Evolutionary conservation across 2,888 invertebrate genomes (phyloP).

Genomic region (Drosophila sordidula): DNA sequence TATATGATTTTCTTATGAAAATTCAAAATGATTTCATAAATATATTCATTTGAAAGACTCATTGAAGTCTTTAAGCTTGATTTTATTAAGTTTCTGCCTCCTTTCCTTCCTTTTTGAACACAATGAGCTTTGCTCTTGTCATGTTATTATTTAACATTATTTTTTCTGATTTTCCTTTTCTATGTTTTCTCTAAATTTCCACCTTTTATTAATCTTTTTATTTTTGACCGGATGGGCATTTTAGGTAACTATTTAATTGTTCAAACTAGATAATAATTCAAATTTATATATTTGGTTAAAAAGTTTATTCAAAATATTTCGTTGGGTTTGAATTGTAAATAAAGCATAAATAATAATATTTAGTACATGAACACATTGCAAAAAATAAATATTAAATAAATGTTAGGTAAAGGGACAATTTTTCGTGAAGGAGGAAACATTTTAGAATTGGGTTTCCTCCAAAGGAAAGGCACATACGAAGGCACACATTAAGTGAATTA

Average conservation of each 20-base stretch:
- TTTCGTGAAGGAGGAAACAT: background rate
- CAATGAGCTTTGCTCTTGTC: no score
- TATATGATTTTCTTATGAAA: no score
- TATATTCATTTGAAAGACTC: no score
- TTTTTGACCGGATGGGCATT: no score
- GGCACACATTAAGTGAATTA: slow-evolving; percentile 11
- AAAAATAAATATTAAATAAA: slow-evolving; percentile 10
- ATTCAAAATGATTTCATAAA: no score
- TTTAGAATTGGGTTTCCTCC: slow-evolving; percentile 10
- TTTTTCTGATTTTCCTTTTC: no score
- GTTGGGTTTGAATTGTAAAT: slow-evolving; percentile 45
- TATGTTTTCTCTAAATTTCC: no score
- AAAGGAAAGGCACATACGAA: slow-evolving; percentile 37
- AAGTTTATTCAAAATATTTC: slow-evolving; percentile 42
- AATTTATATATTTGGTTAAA: slow-evolving; percentile 31
- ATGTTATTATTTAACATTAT: background rate
- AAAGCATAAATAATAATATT: slow-evolving; percentile 38
- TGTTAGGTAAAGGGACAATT: background rate
- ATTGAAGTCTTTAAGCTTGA: no score
- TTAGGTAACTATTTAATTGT: no score
- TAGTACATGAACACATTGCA: slow-evolving; percentile 56
- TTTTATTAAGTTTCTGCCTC: no score
- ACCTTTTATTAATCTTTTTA: no score
- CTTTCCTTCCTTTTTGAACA: no score
- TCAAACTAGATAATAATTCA: background rate